A percentile compares a stretch with the other conserved stretches of the same genome.
Conservation (phyloP, 2,113 vertebrate species). For the Oreotragus oreotragus region DNA sequence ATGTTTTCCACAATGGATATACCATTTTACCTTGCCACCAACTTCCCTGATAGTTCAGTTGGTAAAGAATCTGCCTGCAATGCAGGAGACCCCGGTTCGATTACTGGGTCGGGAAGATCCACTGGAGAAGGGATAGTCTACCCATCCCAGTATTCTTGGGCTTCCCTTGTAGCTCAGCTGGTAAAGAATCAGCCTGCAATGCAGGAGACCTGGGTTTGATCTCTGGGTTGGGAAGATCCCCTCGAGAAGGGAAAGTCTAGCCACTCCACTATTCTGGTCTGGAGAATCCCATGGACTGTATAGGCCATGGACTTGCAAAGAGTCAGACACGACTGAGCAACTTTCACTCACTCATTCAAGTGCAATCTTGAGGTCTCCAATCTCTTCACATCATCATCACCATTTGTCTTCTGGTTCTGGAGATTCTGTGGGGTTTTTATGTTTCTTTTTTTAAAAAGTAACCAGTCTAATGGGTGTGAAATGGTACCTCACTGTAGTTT, state of each 20-base stretch:
- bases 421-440: neutral
- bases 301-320: neutral
- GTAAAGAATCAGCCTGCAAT: neutral
- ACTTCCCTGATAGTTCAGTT: neutral
- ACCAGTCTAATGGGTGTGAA: neutral
- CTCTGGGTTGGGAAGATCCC: neutral
- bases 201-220: neutral
- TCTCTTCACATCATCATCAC: neutral
- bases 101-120: neutral
- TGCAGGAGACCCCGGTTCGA: neutral
- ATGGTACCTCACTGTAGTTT: neutral
- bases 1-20: neutral
- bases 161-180: neutral
- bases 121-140: neutral
- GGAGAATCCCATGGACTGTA: neutral
- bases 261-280: neutral
- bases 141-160: neutral
- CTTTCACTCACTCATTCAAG: neutral
- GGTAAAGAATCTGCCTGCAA: neutral
- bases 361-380: neutral
- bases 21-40: neutral
- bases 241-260: neutral
- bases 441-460: neutral
- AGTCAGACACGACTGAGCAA: neutral
- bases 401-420: neutral